Evolutionary conservation across 2,888 invertebrate genomes (phyloP).

Genomic region (Odontocolon sp.): DNA sequence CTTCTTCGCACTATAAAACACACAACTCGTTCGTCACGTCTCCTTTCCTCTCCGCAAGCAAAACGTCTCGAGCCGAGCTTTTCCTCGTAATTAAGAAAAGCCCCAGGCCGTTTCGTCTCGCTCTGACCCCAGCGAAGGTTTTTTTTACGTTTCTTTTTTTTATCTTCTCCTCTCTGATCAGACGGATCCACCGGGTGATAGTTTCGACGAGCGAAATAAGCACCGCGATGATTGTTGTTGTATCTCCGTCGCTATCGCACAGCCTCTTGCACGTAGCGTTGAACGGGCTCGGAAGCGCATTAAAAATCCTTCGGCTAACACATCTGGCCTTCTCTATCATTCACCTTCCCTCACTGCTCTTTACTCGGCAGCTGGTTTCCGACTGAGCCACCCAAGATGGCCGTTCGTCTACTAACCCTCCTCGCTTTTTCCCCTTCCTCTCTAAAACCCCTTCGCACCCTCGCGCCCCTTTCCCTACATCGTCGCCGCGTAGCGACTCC

Average conservation of each 20-base stretch:
- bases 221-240: conserved; percentile 63
- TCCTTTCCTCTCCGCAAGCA: conserved; percentile 25
- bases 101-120: conserved; percentile 32
- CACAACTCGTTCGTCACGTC: conserved; percentile 20
- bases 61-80: conserved; percentile 36
- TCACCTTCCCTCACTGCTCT: conserved; percentile 80
- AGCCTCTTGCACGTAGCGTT: conserved; percentile 76
- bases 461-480: conserved; percentile 35
- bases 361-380: conserved; percentile 80
- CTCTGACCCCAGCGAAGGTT: conserved; percentile 44
- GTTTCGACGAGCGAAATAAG: conserved; percentile 62
- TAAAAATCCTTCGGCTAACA: conserved; percentile 79
- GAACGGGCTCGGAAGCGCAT: conserved; percentile 79
- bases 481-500: conserved; percentile 37
- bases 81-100: conserved; percentile 42
- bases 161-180: too few species aligned
- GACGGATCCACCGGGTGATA: conserved; percentile 33
- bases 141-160: conserved; percentile 30
- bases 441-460: not conserved
- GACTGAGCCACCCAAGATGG: conserved; percentile 74
- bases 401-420: conserved; percentile 62
- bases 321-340: conserved; percentile 76
- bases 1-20: not conserved
- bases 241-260: conserved; percentile 73
- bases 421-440: conserved; percentile 62